Conservation (phyloP, 2,113 vertebrate species). For the Myxocyprinus asiaticus region DNA sequence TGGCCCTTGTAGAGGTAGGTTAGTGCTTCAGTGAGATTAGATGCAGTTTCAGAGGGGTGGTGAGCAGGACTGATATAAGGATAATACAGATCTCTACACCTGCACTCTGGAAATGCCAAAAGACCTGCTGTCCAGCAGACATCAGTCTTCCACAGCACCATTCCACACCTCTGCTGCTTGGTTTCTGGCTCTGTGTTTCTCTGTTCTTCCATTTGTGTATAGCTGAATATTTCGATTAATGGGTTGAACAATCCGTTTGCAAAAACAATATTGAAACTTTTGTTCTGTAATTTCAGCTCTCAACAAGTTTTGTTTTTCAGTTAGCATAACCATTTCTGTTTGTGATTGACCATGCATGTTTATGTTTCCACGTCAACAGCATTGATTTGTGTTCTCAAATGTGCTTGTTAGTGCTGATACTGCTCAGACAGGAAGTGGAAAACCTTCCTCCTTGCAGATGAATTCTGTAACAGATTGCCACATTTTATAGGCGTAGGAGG, state of each 20-base stretch:
- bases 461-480: slow-evolving; percentile 59
- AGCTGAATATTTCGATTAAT: neutral
- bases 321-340: slow-evolving; percentile 1
- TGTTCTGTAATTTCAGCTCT: neutral
- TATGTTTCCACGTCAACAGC: neutral
- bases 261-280: neutral
- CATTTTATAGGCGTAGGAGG: slow-evolving; percentile 58
- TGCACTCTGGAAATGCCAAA: neutral
- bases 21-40: neutral
- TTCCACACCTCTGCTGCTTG: neutral
- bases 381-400: no score
- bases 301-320: no score
- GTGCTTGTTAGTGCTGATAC: no score
- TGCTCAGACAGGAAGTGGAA: neutral
- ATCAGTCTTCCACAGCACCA: neutral
- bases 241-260: neutral
- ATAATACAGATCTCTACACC: neutral
- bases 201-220: neutral
- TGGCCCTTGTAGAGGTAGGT: neutral
- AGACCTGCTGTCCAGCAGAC: neutral
- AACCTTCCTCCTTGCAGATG: slow-evolving; percentile 45
- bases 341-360: slow-evolving; percentile 13
- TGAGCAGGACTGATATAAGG: neutral
- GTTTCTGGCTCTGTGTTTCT: neutral
- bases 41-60: neutral